phyloP scores from a whole-genome alignment of 2,797 vertebrate species.

The Hemibagrus guttatus region DNA sequence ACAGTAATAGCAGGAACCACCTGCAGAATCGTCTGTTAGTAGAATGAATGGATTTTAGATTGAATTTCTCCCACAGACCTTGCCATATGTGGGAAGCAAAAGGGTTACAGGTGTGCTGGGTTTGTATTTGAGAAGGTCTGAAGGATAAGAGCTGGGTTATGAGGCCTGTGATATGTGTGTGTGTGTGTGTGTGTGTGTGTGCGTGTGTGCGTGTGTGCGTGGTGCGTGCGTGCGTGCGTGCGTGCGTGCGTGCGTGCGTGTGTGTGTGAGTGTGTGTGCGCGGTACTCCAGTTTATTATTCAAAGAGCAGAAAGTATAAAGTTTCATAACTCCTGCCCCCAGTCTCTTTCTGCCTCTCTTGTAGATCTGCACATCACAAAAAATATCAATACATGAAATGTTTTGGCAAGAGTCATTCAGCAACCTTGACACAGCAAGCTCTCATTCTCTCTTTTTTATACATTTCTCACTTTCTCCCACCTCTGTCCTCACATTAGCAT shows the following conservation, averaged over 20 bases:
- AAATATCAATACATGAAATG: slow-evolving; percentile 13
- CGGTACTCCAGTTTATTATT: slow-evolving; percentile 2
- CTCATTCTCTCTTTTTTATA: not conserved
- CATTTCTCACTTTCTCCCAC: not conserved
- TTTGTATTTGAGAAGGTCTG: slow-evolving; percentile 30
- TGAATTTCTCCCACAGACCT: slow-evolving; percentile 71
- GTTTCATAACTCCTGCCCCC: not conserved
- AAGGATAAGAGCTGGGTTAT: slow-evolving; percentile 6
- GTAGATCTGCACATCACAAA: slow-evolving; percentile 19
- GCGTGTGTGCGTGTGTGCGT: not conserved
- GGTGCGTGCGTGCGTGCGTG: slow-evolving; percentile 3
- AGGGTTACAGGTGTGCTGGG: slow-evolving; percentile 52
- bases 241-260: not conserved
- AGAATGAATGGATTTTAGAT: slow-evolving; percentile 70
- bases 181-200: slow-evolving; percentile 10
- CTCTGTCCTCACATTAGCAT: slow-evolving; percentile 59
- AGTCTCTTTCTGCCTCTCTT: not conserved
- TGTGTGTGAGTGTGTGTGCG: not conserved
- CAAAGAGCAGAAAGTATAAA: slow-evolving; percentile 39
- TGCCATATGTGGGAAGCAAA: slow-evolving; percentile 56
- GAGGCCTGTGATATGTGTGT: not conserved
- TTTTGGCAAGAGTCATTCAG: slow-evolving; percentile 30
- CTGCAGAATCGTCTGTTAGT: slow-evolving; percentile 24
- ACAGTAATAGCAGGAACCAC: slow-evolving; percentile 57
- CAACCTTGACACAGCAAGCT: slow-evolving; percentile 34